phyloP scores from a whole-genome alignment of 2,888 invertebrate species.

The Elmis aenea region DNA sequence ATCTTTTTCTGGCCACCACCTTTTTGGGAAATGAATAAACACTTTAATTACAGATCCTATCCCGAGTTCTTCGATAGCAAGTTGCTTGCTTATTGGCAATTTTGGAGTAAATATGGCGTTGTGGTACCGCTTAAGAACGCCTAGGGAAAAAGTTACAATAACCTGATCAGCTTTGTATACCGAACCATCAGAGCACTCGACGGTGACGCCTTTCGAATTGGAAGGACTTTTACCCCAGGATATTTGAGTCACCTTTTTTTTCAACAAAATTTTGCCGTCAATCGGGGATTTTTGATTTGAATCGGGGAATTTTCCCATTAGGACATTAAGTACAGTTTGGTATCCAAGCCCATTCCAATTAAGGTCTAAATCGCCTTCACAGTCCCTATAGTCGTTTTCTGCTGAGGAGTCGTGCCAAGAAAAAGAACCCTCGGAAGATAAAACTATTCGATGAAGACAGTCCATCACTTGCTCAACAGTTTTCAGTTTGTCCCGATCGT shows the following conservation, averaged over 20 bases:
- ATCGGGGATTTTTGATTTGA: too few species aligned
- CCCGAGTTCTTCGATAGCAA: conserved; percentile 52
- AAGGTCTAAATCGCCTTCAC: conserved; percentile 61
- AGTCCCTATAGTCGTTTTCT: conserved; percentile 55
- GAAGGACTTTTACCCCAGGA: too few species aligned
- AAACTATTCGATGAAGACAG: conserved; percentile 5
- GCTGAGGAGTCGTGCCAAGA: conserved; percentile 60
- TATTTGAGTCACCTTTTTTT: conserved; percentile 18
- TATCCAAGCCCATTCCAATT: conserved; percentile 70
- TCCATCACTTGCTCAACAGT: neutral
- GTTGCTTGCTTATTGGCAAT: conserved; percentile 49
- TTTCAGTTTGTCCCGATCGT: neutral
- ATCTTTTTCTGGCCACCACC: conserved; percentile 54
- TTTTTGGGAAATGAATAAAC: conserved; percentile 53
- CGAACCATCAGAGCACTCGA: conserved; percentile 50
- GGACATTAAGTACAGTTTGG: conserved; percentile 56
- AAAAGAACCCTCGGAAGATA: conserved; percentile 50
- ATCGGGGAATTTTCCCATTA: conserved; percentile 44
- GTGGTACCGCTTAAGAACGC: conserved; percentile 58
- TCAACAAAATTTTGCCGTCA: conserved; percentile 23
- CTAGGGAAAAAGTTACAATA: conserved; percentile 62
- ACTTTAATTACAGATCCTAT: conserved; percentile 63
- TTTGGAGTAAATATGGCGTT: conserved; percentile 50
- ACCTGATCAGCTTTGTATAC: conserved; percentile 54
- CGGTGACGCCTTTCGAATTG: too few species aligned